Conservation (phyloP, 2,113 vertebrate species). For the Poeciliopsis occidentalis region DNA sequence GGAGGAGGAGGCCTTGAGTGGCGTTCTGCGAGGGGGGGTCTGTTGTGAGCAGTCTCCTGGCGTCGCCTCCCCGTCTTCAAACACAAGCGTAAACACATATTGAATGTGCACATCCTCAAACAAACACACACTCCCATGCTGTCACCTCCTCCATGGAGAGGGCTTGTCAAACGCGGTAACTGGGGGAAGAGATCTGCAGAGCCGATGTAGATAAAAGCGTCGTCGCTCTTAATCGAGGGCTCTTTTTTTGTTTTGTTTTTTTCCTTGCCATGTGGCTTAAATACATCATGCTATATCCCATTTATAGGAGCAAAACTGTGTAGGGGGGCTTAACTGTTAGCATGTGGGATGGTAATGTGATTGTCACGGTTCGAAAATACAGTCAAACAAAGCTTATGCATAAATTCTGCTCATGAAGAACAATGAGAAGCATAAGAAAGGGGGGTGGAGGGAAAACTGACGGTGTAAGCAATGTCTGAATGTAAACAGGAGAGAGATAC, state of each 20-base stretch:
- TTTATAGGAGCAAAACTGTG: conserved; percentile 42
- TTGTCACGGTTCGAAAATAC: conserved; percentile 64
- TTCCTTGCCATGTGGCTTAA: conserved; percentile 22
- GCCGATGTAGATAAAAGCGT: conserved; percentile 61
- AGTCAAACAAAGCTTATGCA: conserved; percentile 46
- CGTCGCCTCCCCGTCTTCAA: conserved; percentile 51
- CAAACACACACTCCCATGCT: conserved; percentile 25
- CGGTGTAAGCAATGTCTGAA: not conserved
- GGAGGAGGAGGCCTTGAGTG: conserved; percentile 58
- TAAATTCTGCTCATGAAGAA: conserved; percentile 28
- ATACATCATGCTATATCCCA: conserved; percentile 44
- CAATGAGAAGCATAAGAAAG: conserved; percentile 20
- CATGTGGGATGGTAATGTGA: conserved; percentile 65
- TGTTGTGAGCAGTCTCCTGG: conserved; percentile 56
- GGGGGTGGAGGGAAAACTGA: conserved; percentile 6
- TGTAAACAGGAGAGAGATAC: conserved; percentile 2
- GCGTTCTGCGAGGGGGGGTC: conserved; percentile 57
- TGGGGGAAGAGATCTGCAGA: conserved; percentile 49
- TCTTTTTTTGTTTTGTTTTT: not conserved
- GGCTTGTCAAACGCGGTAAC: conserved; percentile 50
- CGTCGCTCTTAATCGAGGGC: conserved; percentile 43
- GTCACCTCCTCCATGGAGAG: conserved; percentile 53
- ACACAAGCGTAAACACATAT: conserved; percentile 59
- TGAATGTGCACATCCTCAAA: conserved; percentile 28
- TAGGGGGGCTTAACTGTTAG: conserved; percentile 52